These are phyloP conservation scores for Varanus komodoensis DNA, from an alignment of 2,113 vertebrate species.

Conservation along the genomic window DNA sequence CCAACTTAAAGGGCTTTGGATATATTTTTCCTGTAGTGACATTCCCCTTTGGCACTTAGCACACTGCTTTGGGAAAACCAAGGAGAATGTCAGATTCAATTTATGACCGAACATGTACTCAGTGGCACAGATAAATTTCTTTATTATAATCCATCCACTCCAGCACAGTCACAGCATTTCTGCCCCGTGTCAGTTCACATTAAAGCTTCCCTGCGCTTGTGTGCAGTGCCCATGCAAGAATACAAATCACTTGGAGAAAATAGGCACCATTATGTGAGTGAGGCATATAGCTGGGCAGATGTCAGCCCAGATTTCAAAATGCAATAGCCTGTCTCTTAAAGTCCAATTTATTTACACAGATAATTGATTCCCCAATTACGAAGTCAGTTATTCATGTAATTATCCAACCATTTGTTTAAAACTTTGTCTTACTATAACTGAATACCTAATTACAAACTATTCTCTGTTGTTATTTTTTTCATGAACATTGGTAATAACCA, in stretches of 20 bases:
- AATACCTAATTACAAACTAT: background rate
- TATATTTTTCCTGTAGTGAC: background rate
- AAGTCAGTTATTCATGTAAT: background rate
- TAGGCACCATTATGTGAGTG: background rate
- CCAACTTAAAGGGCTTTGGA: background rate
- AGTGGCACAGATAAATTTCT: background rate
- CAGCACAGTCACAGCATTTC: background rate
- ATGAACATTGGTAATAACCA: background rate
- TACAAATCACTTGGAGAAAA: background rate
- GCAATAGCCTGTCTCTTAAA: background rate
- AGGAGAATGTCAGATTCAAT: background rate
- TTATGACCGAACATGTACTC: background rate
- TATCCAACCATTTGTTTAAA: background rate
- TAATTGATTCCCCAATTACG: background rate
- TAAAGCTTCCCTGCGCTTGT: background rate
- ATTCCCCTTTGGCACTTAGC: background rate
- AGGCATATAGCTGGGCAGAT: background rate
- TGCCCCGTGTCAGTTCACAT: background rate
- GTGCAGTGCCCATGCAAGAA: background rate
- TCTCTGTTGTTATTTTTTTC: background rate
- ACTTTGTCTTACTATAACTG: background rate
- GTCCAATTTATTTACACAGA: conserved; percentile 1
- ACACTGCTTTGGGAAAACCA: background rate
- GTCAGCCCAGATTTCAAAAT: background rate
- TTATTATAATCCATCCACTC: background rate